Percentiles rank a stretch among this genome's conserved stretches.
Evolutionary conservation across 2,113 vertebrate genomes (phyloP).

Genomic region (Rhagologus leucostigma): DNA sequence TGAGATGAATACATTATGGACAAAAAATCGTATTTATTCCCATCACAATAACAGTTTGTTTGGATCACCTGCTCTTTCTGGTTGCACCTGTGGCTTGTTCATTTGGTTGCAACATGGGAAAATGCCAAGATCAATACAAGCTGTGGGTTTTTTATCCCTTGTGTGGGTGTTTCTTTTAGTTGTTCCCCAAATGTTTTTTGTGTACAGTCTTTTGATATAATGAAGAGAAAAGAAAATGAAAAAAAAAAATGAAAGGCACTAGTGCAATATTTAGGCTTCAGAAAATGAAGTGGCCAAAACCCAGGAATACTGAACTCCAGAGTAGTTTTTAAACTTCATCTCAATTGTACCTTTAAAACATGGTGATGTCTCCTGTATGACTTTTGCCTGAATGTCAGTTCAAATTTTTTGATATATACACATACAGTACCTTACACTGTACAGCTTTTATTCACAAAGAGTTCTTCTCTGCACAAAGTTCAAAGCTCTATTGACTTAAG

Average conservation of each 20-base stretch:
- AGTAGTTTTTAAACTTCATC: not conserved
- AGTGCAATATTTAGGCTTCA: not conserved
- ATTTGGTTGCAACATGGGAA: constrained; percentile 58
- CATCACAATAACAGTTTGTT: constrained; percentile 66
- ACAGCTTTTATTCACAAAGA: not conserved
- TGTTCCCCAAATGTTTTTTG: constrained; percentile 13
- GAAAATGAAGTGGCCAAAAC: not conserved
- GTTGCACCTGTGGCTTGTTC: constrained; percentile 68
- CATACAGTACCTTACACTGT: not conserved
- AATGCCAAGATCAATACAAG: constrained; percentile 43
- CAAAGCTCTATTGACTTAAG: not conserved
- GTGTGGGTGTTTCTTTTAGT: constrained; percentile 31
- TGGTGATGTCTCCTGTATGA: not conserved
- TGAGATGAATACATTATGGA: constrained; percentile 63
- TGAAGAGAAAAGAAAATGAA: not conserved
- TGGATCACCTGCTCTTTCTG: constrained; percentile 69
- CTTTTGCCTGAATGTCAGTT: not conserved
- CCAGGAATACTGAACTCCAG: not conserved
- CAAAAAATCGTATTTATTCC: constrained; percentile 59
- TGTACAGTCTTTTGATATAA: not conserved
- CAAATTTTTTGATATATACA: not conserved
- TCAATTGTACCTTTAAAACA: not conserved
- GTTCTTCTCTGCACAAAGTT: not conserved
- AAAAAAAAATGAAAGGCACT: not conserved
- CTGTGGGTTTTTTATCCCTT: constrained; percentile 29